A percentile compares a stretch with the other conserved stretches of the same genome.
Conservation (phyloP, 2,113 vertebrate genomes). For the Oceanodroma tethys region DNA sequence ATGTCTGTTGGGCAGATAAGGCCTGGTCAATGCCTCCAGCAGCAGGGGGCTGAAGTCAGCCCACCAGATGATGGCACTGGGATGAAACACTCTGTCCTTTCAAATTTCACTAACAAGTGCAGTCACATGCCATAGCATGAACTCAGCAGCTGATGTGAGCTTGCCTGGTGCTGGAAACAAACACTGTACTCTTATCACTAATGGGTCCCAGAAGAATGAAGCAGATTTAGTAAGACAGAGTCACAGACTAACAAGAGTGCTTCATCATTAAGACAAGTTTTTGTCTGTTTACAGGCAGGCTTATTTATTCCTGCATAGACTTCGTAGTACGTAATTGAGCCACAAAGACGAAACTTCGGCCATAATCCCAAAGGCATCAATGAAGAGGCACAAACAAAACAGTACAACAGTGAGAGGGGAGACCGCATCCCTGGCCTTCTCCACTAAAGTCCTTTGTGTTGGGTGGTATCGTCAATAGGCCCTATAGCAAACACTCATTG, state of each 20-base stretch:
- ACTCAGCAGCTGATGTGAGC: neutral
- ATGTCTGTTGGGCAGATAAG: neutral
- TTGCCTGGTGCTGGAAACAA: neutral
- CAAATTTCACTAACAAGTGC: neutral
- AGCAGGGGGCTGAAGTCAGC: neutral
- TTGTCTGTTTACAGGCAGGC: neutral
- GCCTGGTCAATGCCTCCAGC: neutral
- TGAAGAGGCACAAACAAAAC: neutral
- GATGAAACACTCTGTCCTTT: neutral
- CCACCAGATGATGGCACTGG: neutral
- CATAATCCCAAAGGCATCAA: neutral
- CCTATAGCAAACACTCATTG: neutral
- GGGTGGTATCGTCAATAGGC: neutral
- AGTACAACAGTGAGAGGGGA: neutral
- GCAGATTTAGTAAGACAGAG: neutral
- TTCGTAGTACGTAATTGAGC: neutral
- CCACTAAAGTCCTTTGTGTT: neutral
- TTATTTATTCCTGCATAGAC: neutral
- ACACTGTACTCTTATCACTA: neutral
- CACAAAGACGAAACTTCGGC: neutral
- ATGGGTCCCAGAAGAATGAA: neutral
- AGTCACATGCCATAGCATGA: neutral
- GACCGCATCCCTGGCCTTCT: neutral
- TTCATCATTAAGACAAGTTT: neutral
- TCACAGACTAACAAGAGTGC: neutral